Conservation (phyloP, 2,113 vertebrate genomes). For the Ictidomys tridecemlineatus region DNA sequence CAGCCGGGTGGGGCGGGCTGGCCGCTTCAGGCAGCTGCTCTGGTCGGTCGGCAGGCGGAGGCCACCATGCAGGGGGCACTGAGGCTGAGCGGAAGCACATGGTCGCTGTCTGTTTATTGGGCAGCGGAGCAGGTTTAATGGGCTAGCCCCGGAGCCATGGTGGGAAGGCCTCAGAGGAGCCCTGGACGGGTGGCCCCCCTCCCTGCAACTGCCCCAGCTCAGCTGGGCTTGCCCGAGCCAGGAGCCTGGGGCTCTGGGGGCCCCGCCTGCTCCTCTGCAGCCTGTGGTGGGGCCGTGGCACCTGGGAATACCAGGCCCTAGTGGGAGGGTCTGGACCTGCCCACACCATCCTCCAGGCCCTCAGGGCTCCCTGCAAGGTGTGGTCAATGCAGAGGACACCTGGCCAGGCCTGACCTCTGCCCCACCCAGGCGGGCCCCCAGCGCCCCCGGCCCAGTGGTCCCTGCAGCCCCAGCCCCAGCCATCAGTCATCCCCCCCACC, state of each 20-base stretch:
- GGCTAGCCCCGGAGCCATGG: constrained; percentile 83
- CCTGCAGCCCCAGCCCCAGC: constrained; percentile 87
- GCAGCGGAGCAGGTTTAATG: constrained; percentile 87
- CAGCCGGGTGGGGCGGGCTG: not conserved
- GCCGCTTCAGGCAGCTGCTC: constrained; percentile 24
- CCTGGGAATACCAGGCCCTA: constrained; percentile 89
- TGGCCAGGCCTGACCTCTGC: constrained; percentile 83
- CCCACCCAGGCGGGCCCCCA: constrained; percentile 83
- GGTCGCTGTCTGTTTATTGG: constrained; percentile 88
- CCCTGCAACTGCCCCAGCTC: not conserved
- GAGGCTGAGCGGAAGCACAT: constrained; percentile 84
- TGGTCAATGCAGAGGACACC: constrained; percentile 82
- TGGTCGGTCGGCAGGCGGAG: not conserved
- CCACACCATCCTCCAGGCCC: not conserved
- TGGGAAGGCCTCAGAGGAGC: constrained; percentile 85
- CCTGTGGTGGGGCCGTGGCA: constrained; percentile 80
- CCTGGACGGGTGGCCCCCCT: constrained; percentile 61
- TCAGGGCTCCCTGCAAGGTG: constrained; percentile 78
- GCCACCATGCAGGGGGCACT: constrained; percentile 75
- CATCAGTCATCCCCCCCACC: constrained; percentile 90
- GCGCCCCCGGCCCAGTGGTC: constrained; percentile 86
- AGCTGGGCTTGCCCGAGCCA: constrained; percentile 60
- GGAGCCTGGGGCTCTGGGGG: not conserved
- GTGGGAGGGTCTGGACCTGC: constrained; percentile 64
- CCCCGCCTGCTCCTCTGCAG: not conserved